Percentiles rank a stretch among this genome's conserved stretches.
Evolutionary conservation across 2,797 vertebrate genomes (phyloP).

Genomic region (Mormyrus proboscirostris): DNA sequence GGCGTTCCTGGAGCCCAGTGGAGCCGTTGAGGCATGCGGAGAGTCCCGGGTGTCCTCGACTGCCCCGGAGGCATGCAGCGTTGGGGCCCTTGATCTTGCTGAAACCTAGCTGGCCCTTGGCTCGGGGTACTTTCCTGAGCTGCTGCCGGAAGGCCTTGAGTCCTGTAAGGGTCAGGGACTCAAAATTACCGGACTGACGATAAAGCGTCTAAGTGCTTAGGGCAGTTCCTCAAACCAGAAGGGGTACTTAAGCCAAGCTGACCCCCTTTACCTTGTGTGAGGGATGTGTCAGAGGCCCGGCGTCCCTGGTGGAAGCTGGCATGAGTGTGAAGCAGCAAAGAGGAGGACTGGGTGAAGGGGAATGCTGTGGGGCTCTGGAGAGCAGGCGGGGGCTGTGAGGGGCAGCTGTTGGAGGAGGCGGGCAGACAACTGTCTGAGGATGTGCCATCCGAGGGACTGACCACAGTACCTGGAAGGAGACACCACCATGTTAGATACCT

Average conservation of each 20-base stretch:
- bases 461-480: constrained; percentile 43
- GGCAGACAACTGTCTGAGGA: constrained; percentile 83
- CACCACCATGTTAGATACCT: constrained; percentile 55
- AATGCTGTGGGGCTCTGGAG: constrained; percentile 54
- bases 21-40: constrained; percentile 59
- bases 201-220: neutral
- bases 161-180: constrained; percentile 41
- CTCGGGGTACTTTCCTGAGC: constrained; percentile 59
- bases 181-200: neutral
- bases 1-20: constrained; percentile 51
- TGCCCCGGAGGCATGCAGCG: constrained; percentile 36
- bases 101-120: constrained; percentile 65
- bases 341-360: constrained; percentile 72
- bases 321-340: constrained; percentile 71
- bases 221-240: neutral
- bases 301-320: constrained; percentile 70
- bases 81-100: constrained; percentile 64
- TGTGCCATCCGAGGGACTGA: constrained; percentile 77
- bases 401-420: constrained; percentile 51
- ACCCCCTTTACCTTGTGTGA: constrained; percentile 60
- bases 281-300: constrained; percentile 72
- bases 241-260: neutral
- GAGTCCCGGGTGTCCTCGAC: constrained; percentile 33
- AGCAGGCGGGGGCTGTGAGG: constrained; percentile 47
- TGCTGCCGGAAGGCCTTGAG: constrained; percentile 68